Percentiles rank a stretch among this genome's conserved stretches.
phyloP scores from a whole-genome alignment of 2,888 invertebrate species.

The Sinelater perroti region DNA sequence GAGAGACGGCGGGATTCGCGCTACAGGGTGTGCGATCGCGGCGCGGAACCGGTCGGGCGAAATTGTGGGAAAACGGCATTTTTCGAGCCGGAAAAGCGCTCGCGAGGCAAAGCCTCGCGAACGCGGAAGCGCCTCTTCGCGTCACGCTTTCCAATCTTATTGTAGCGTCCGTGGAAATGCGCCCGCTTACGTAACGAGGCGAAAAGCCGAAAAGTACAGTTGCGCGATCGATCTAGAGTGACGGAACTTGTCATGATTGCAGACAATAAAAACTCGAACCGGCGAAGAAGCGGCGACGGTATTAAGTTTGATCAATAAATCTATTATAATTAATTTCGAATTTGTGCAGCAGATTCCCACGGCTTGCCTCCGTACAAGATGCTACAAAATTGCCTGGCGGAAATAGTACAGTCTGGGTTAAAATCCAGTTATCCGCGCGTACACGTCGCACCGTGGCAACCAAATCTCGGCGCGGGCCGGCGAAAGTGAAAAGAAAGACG shows the following conservation, averaged over 20 bases:
- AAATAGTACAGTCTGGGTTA: conserved; percentile 51
- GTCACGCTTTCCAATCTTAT: conserved; percentile 58
- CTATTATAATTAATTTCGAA: conserved; percentile 59
- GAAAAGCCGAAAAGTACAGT: too few species aligned
- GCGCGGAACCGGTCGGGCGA: conserved; percentile 54
- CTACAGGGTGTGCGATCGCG: conserved; percentile 45
- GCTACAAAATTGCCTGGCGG: conserved; percentile 57
- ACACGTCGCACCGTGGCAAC: conserved; percentile 15
- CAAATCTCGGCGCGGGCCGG: background rate
- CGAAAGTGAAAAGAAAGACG: background rate
- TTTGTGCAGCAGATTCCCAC: conserved; percentile 59
- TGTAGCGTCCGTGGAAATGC: too few species aligned
- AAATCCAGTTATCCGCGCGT: conserved; percentile 34
- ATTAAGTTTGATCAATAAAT: conserved; percentile 57
- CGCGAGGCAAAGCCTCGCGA: too few species aligned
- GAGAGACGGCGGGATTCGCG: conserved; percentile 17
- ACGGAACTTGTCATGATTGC: conserved; percentile 26
- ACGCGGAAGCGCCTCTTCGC: conserved; percentile 52
- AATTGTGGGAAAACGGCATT: conserved; percentile 55
- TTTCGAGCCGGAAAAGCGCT: too few species aligned
- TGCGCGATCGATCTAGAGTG: too few species aligned
- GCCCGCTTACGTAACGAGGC: too few species aligned
- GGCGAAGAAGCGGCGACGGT: conserved; percentile 25
- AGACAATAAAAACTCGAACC: conserved; percentile 22
- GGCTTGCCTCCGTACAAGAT: conserved; percentile 54